Evolutionary conservation across 2,797 vertebrate species (phyloP), one percentile per base, ranked within the genome.

Genomic region (Echiichthys vipera): DNA sequence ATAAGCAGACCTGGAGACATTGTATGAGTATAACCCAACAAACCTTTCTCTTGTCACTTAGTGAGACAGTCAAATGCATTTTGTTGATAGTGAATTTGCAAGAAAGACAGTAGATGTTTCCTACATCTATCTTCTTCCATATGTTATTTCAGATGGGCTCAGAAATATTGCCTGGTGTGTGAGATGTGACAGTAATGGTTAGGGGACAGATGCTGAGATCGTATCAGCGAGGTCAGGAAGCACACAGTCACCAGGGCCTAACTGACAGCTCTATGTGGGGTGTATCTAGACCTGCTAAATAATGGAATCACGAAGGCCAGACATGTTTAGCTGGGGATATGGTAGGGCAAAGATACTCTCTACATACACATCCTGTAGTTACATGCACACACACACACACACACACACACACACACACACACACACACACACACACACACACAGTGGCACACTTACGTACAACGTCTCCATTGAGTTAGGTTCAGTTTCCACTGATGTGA

Each of bases 171-270:
- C 77, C 82, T 65, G 74, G 42, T 42, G 77, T 46, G 74, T 43
- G 71, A 81, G 49, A 76, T 79, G 72, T 91, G 88, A 87, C 88
- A 89, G 87, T 73, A 76, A 79, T 87, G 78, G 74, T 86, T 88
- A 69, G 78, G 78, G 79, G 87, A 87, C 79, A 86, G 77, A 91
- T 87, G 82, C 77, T 72, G 65, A 75, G 80, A 85, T 75, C 34
- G 14, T 69, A 80, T 81, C 51, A 1, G 71, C 82, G 88, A 89
- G 89, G 89, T 91, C 90, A 86, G 77, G 78, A 80, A 76, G 72
- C 69, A 12, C 81, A 54, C 78, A 78, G 77, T 72, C 49, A 65
- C 61, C 68, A 63, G 72, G 71, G 50, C 85, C 74, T 90, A 87
- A 91, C 87, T 90, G 88, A 88, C 87, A 92, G 84, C 83, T 86